phyloP scores from a whole-genome alignment of 2,797 vertebrate genomes.

The Cossypha heuglini region DNA sequence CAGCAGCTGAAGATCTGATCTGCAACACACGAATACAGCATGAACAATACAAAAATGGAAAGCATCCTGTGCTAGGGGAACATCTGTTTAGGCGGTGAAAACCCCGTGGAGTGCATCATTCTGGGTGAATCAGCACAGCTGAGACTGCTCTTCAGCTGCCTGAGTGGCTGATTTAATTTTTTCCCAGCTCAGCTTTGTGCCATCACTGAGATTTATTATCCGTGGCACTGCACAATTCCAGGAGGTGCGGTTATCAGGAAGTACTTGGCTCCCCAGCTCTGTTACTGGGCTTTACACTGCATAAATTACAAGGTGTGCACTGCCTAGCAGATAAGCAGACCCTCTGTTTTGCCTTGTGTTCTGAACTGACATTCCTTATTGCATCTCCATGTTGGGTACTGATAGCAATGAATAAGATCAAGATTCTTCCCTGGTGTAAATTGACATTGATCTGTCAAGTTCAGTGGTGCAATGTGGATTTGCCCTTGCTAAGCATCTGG shows the following conservation, averaged over 20 bases:
- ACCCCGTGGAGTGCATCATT: slow-evolving; percentile 20
- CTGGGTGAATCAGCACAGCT: slow-evolving; percentile 50
- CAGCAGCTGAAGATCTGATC: slow-evolving; percentile 42
- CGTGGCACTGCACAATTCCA: background rate
- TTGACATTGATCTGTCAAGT: background rate
- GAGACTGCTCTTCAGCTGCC: background rate
- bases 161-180: background rate
- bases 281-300: background rate
- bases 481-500: background rate
- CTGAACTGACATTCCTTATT: background rate
- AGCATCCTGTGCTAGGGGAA: slow-evolving; percentile 35
- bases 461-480: background rate
- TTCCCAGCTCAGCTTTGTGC: background rate
- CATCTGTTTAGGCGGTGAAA: slow-evolving; percentile 43
- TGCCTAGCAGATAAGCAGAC: slow-evolving; percentile 1
- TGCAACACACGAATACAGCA: background rate
- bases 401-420: background rate
- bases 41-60: slow-evolving; percentile 31
- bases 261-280: background rate
- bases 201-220: slow-evolving; percentile 13
- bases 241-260: background rate
- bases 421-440: background rate
- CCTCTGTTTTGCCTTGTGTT: background rate
- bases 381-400: background rate
- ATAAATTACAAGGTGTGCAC: background rate